A percentile compares a stretch with the other conserved stretches of the same genome.
Evolutionary conservation across 2,113 vertebrate species (phyloP).

Genomic region (Bombycilla garrulus): DNA sequence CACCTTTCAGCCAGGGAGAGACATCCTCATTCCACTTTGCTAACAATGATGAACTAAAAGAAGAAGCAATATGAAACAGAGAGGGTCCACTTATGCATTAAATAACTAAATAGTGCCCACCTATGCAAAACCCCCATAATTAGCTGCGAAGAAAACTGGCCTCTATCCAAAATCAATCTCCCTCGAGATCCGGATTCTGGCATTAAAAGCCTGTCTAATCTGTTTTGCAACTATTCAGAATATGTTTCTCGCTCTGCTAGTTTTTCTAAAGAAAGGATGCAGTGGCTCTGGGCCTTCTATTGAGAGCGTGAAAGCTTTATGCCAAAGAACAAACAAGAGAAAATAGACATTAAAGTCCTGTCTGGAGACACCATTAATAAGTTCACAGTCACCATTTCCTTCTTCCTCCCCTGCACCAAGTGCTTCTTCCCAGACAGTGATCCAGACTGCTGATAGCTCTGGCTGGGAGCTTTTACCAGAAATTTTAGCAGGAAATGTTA

Average conservation of each 20-base stretch:
- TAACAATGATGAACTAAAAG: neutral
- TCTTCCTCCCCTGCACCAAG: slow-evolving; percentile 59
- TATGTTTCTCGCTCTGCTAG: neutral
- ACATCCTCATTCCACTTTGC: neutral
- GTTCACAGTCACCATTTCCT: slow-evolving; percentile 65
- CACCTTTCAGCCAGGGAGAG: rapidly evolving
- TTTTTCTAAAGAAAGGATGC: slow-evolving; percentile 13
- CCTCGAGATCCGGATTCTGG: neutral
- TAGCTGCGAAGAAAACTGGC: neutral
- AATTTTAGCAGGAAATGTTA: slow-evolving; percentile 61
- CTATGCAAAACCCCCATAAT: neutral
- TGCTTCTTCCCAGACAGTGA: slow-evolving; percentile 67
- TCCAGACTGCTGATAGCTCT: slow-evolving; percentile 63
- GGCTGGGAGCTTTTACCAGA: slow-evolving; percentile 63
- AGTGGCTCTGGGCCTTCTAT: neutral
- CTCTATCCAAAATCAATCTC: neutral
- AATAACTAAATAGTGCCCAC: neutral
- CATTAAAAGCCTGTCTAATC: neutral
- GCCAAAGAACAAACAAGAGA: slow-evolving; percentile 38
- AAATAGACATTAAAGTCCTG: slow-evolving; percentile 41
- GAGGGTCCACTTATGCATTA: neutral
- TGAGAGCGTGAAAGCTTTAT: neutral
- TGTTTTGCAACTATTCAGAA: neutral
- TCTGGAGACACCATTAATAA: slow-evolving; percentile 57
- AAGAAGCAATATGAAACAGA: neutral